Conservation (phyloP, 2,797 vertebrate species). For the Clarias pachynema region DNA sequence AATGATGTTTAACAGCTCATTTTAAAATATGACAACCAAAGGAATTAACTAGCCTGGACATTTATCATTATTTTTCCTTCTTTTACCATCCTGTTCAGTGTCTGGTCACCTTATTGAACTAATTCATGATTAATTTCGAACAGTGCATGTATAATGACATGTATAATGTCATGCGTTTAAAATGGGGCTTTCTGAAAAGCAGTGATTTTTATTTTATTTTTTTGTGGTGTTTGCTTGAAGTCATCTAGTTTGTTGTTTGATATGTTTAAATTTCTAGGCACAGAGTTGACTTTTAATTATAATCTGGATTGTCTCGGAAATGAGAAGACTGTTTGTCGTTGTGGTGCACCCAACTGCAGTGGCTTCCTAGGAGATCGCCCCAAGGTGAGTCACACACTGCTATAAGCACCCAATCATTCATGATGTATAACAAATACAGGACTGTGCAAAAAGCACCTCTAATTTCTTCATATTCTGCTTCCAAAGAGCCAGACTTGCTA, state of each 20-base stretch:
- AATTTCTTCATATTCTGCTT: too few species aligned
- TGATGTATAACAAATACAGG: neutral
- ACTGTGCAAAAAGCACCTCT: too few species aligned
- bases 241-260: neutral
- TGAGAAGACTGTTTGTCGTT: slow-evolving; percentile 94
- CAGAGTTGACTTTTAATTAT: slow-evolving; percentile 97
- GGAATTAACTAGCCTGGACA: neutral
- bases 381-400: slow-evolving; percentile 77
- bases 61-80: neutral
- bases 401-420: neutral
- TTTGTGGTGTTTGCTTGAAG: neutral
- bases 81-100: neutral
- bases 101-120: neutral
- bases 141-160: neutral
- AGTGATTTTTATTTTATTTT: neutral
- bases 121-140: neutral
- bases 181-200: neutral
- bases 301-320: slow-evolving; percentile 98
- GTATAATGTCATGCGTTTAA: neutral
- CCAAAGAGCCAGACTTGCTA: too few species aligned
- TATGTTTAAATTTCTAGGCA: slow-evolving; percentile 74
- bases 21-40: neutral
- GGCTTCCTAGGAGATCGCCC: slow-evolving; percentile 96
- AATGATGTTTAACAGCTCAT: neutral
- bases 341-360: slow-evolving; percentile 95